These are phyloP conservation scores for Chlorodrepanis virens DNA, from an alignment of 2,113 vertebrate species.

Conservation along the genomic window DNA sequence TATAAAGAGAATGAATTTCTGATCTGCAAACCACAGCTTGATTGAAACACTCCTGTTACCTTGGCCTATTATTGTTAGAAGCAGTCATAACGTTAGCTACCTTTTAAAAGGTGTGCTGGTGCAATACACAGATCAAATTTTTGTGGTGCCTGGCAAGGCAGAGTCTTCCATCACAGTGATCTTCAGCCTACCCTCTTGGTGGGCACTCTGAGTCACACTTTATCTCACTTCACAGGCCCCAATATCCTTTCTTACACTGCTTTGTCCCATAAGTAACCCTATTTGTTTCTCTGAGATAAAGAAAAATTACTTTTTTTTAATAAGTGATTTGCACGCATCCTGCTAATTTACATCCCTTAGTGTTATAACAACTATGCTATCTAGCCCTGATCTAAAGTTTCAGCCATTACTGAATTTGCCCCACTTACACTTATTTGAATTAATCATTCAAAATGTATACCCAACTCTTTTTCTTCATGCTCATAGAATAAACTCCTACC, in stretches of 20 bases:
- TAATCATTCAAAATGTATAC: neutral
- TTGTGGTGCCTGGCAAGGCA: neutral
- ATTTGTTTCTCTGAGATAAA: neutral
- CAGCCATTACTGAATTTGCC: neutral
- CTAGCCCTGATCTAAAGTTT: neutral
- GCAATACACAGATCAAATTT: neutral
- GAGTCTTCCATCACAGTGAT: neutral
- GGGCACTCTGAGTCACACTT: neutral
- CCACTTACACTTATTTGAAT: neutral
- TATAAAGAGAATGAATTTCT: neutral
- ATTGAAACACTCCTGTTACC: neutral
- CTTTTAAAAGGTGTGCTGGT: neutral
- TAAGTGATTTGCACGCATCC: neutral
- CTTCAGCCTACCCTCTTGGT: neutral
- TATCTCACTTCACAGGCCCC: neutral
- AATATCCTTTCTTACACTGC: neutral
- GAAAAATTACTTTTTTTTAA: neutral
- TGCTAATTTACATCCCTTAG: neutral
- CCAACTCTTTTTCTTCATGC: neutral
- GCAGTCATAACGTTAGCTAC: neutral
- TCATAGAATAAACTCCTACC: neutral
- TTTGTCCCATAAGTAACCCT: neutral
- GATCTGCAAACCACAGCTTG: neutral
- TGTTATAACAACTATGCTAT: neutral
- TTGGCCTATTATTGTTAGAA: neutral